These are phyloP conservation scores for Numenius phaeopus DNA, from an alignment of 2,797 vertebrate genomes.

Conservation along the genomic window DNA sequence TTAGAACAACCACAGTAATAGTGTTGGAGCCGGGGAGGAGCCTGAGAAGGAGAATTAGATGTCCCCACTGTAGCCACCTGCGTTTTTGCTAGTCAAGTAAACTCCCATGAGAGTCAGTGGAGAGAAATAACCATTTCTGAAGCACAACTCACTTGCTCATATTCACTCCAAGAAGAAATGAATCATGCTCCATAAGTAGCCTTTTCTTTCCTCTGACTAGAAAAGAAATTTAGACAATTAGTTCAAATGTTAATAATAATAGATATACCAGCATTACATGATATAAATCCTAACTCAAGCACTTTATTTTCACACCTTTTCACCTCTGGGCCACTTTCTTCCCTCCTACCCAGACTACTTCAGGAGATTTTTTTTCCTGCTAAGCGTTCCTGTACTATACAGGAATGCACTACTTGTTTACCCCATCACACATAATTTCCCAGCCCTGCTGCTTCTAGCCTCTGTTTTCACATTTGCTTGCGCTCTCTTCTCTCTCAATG, in stretches of 20 bases:
- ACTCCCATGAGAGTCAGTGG: neutral
- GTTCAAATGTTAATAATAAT: neutral
- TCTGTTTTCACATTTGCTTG: neutral
- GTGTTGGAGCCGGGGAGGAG: neutral
- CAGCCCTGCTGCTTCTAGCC: neutral
- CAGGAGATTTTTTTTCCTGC: neutral
- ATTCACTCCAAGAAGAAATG: neutral
- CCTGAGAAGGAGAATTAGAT: neutral
- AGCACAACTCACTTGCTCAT: neutral
- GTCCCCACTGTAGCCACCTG: neutral
- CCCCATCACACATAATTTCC: neutral
- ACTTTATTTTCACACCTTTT: neutral
- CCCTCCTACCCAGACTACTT: no score
- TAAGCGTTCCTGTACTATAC: neutral
- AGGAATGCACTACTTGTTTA: neutral
- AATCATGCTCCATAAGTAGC: neutral
- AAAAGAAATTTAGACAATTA: neutral
- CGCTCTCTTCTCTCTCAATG: neutral
- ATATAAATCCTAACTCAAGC: neutral
- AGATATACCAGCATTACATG: neutral
- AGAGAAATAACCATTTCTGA: neutral
- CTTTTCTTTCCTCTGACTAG: neutral
- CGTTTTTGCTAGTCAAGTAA: neutral
- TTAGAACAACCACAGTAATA: neutral
- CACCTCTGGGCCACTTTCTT: neutral